Base-by-base conservation (phyloP, 2,888 invertebrate species). In the Meandrusa payeni region DNA sequence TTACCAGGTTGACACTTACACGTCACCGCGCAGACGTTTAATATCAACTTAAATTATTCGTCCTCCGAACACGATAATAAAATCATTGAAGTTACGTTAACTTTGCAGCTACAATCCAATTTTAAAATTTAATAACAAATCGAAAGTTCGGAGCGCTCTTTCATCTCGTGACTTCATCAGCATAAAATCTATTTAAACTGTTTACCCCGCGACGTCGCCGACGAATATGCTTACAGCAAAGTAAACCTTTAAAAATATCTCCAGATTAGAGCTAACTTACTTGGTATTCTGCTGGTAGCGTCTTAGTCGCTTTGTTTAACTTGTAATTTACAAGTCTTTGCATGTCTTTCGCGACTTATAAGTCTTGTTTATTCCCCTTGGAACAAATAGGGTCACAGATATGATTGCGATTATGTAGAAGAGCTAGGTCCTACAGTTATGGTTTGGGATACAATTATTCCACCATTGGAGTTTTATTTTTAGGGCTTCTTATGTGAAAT, bases 171-270 rank as follows among this genome's bases (percentile, higher is more conserved):
- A n/a, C 31, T 7, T 43, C 43, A 27, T 43, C 43, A 38, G 23
- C 36, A 37, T 37, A 32, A 38, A 38, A 43, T 43, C 32, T 37
- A 43, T 43, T 43, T 43, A 43, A 43, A 27, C 24, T 43, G 43
- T 43, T 43, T 43, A 38, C 26, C 7, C 3, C 13, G n/a, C 37
- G 32, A 32, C 17, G 32, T 12, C 10, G 6, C 7, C n/a, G 5
- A 26, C 20, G 10, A 17, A 17, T 7, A 26, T 43, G 12, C 38
- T 43, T 31, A 22, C 31, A 26, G 5, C 5, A 26, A 32, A 32
- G 20, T 20, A 13, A 20, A 43, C 12, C 20, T 37, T 32, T 26
- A 32, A 38, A 29, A 43, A 26, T 32, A 20, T 31, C 24, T 13
- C 37, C 20, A 32, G 26, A 26, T 43, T 38, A 26, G 5, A 36